phyloP scores from a whole-genome alignment of 2,888 invertebrate species.

The Synanthedon vespiformis region DNA sequence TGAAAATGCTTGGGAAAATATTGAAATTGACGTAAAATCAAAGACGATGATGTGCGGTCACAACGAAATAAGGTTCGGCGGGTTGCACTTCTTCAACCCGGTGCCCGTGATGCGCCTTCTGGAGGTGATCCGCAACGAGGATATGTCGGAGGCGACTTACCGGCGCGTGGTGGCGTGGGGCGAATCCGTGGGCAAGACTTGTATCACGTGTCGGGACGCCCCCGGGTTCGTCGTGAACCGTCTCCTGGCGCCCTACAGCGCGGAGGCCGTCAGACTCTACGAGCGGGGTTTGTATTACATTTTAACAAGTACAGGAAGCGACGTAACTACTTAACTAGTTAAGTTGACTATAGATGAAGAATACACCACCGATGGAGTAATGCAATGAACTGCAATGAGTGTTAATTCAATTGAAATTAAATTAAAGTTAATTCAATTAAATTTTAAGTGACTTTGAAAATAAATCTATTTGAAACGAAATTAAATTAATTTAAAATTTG shows the following conservation, averaged over 20 bases:
- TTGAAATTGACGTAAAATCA: no score
- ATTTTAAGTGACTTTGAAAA: no score
- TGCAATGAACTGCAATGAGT: no score
- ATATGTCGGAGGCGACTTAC: slow-evolving; percentile 78
- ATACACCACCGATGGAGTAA: background rate
- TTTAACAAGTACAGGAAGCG: no score
- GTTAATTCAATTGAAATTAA: background rate
- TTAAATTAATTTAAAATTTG: background rate
- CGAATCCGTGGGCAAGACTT: slow-evolving; percentile 77
- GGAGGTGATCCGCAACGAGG: slow-evolving; percentile 76
- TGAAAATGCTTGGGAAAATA: no score
- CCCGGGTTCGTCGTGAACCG: slow-evolving; percentile 88
- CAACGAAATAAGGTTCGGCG: slow-evolving; percentile 68
- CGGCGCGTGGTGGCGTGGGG: slow-evolving; percentile 76
- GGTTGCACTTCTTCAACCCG: slow-evolving; percentile 87
- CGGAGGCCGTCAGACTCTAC: slow-evolving; percentile 78
- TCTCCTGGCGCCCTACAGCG: slow-evolving; percentile 78
- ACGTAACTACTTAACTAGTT: no score
- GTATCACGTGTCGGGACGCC: slow-evolving; percentile 83
- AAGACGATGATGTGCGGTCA: no score
- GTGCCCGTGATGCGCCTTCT: slow-evolving; percentile 85
- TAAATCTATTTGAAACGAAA: no score
- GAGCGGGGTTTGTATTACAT: slow-evolving; percentile 69
- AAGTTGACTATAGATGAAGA: no score
- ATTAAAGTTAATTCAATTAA: background rate